Percentiles rank a stretch among this genome's conserved stretches.
phyloP scores from a whole-genome alignment of 2,888 invertebrate species.

The Fabriciana adippe region DNA sequence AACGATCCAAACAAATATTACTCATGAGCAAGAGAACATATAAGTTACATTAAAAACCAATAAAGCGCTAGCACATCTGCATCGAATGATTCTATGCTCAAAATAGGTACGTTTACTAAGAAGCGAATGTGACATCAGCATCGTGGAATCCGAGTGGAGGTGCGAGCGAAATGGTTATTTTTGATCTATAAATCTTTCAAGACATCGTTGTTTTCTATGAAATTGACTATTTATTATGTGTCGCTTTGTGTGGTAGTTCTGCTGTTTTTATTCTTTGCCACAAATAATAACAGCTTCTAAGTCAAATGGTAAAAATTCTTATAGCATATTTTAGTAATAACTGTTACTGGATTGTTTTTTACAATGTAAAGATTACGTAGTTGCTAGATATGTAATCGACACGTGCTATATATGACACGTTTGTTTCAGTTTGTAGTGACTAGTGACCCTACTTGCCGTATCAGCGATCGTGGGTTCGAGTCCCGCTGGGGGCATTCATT shows the following conservation, averaged over 20 bases:
- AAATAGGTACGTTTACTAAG: constrained; percentile 48
- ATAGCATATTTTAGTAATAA: too few species aligned
- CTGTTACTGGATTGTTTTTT: too few species aligned
- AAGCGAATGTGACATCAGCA: constrained; percentile 59
- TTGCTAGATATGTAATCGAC: too few species aligned
- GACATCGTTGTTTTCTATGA: constrained; percentile 31
- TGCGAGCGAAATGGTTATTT: constrained; percentile 33
- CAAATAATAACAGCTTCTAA: too few species aligned
- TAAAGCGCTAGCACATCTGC: constrained; percentile 19
- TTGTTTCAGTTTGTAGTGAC: too few species aligned
- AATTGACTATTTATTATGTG: not conserved
- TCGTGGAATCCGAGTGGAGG: constrained; percentile 47
- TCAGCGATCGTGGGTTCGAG: too few species aligned
- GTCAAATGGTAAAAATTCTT: too few species aligned
- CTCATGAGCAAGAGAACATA: not conserved
- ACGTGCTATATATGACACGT: too few species aligned
- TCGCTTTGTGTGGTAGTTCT: not conserved
- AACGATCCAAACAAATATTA: not conserved
- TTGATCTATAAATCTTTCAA: constrained; percentile 39
- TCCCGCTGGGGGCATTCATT: too few species aligned
- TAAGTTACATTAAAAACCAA: not conserved
- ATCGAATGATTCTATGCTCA: constrained; percentile 42
- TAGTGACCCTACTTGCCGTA: too few species aligned
- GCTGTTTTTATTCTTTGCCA: not conserved
- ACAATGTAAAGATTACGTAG: too few species aligned